phyloP scores from a whole-genome alignment of 2,797 vertebrate species.

The Lateolabrax maculatus region DNA sequence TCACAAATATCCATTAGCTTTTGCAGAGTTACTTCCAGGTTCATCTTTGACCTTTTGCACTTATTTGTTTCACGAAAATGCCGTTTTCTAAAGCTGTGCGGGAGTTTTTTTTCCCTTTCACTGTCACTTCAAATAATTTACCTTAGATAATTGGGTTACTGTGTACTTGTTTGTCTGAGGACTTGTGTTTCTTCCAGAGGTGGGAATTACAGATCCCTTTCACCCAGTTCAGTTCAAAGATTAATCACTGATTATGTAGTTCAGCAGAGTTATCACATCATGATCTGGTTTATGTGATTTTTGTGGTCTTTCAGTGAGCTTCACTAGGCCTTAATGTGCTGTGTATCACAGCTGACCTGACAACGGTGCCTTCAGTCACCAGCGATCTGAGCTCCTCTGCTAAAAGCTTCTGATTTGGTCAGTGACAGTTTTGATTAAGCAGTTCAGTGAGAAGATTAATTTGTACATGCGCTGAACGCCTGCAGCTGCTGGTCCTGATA shows the following conservation, averaged over 20 bases:
- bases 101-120: background rate
- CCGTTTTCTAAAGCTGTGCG: background rate
- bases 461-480: background rate
- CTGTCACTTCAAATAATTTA: background rate
- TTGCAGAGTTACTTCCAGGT: background rate
- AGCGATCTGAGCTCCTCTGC: background rate
- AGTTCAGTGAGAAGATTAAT: background rate
- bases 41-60: constrained; percentile 2
- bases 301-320: background rate
- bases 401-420: background rate
- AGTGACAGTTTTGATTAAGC: background rate
- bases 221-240: background rate
- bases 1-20: constrained; percentile 4
- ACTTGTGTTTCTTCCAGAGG: background rate
- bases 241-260: background rate
- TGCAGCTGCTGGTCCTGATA: background rate
- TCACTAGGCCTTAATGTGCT: background rate
- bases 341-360: background rate
- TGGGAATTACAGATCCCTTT: background rate
- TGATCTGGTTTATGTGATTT: background rate
- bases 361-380: background rate
- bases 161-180: background rate
- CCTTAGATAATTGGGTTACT: background rate
- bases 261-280: background rate
- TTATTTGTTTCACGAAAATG: background rate